Percentiles rank a stretch among this genome's conserved stretches.
These are phyloP conservation scores for Oikopleura vanhoeffeni DNA, from an alignment of 23 tunicate species.

Conservation along the genomic window DNA sequence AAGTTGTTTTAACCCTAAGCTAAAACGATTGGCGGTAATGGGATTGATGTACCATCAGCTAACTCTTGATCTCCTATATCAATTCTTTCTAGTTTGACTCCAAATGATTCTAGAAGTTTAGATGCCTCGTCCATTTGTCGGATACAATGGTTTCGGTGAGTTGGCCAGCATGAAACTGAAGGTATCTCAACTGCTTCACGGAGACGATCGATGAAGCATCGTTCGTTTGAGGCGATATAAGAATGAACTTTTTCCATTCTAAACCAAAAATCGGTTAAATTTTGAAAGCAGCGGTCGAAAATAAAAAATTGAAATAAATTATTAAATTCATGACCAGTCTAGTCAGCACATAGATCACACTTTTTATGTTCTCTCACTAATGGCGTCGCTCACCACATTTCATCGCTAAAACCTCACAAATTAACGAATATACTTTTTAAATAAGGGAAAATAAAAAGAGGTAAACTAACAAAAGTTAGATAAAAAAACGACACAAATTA, in stretches of 20 bases:
- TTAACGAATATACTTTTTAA: too few species aligned
- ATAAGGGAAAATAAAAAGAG: too few species aligned
- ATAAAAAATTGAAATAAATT: too few species aligned
- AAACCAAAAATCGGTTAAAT: too few species aligned
- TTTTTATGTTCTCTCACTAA: too few species aligned
- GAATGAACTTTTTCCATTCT: constrained; percentile 30
- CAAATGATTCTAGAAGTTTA: constrained; percentile 19
- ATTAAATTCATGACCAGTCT: too few species aligned
- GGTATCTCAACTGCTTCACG: constrained; percentile 73
- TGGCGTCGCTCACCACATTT: too few species aligned
- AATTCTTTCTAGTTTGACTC: neutral
- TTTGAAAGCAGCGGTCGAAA: neutral
- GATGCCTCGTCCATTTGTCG: constrained; percentile 46
- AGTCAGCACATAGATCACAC: too few species aligned
- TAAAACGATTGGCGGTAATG: constrained; percentile 65
- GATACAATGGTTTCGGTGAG: constrained; percentile 34
- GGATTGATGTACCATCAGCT: constrained; percentile 41
- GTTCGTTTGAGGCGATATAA: constrained; percentile 41
- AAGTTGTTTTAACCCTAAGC: too few species aligned
- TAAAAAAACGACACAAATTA: too few species aligned
- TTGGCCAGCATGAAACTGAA: constrained; percentile 85
- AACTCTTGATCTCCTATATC: constrained; percentile 34
- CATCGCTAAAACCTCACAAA: too few species aligned
- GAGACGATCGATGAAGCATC: constrained; percentile 37
- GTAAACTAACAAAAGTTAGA: too few species aligned